These are phyloP conservation scores for Ranitomeya variabilis DNA, from an alignment of 2,113 vertebrate species.

Conservation along the genomic window DNA sequence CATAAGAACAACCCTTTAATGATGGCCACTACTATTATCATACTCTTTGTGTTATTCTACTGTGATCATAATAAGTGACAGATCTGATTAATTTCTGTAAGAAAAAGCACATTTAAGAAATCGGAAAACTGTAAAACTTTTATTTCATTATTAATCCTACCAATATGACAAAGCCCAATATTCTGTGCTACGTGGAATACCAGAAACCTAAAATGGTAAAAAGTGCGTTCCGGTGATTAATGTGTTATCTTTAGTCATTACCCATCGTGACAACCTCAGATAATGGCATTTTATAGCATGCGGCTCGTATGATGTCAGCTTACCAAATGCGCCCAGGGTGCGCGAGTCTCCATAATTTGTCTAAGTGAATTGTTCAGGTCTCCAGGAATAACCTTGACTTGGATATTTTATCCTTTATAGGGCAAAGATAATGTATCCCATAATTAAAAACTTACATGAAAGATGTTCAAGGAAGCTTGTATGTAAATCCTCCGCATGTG, in stretches of 20 bases:
- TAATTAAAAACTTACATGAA: not conserved
- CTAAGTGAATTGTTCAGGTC: not conserved
- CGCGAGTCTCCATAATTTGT: not conserved
- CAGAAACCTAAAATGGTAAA: not conserved
- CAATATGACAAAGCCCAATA: not conserved
- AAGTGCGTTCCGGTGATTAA: not conserved
- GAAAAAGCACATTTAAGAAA: not conserved
- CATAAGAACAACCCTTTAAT: too few species aligned
- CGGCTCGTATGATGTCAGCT: conserved; percentile 25
- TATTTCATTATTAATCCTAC: not conserved
- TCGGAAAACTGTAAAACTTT: not conserved
- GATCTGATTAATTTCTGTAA: not conserved
- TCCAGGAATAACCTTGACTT: conserved; percentile 15
- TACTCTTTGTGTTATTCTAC: not conserved
- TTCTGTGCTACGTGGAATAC: not conserved
- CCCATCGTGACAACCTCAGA: not conserved
- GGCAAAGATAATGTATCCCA: conserved; percentile 14
- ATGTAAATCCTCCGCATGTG: not conserved
- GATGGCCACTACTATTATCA: too few species aligned
- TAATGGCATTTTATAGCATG: conserved; percentile 19
- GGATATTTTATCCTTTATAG: conserved; percentile 9
- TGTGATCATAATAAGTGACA: not conserved
- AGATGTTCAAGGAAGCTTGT: not conserved
- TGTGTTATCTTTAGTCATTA: not conserved
- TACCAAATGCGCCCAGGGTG: conserved; percentile 1